Evolutionary conservation across 1,140 invertebrate species (phyloP), one percentile per base, ranked within the genome.

Genomic region (Carposina sasakii): DNA sequence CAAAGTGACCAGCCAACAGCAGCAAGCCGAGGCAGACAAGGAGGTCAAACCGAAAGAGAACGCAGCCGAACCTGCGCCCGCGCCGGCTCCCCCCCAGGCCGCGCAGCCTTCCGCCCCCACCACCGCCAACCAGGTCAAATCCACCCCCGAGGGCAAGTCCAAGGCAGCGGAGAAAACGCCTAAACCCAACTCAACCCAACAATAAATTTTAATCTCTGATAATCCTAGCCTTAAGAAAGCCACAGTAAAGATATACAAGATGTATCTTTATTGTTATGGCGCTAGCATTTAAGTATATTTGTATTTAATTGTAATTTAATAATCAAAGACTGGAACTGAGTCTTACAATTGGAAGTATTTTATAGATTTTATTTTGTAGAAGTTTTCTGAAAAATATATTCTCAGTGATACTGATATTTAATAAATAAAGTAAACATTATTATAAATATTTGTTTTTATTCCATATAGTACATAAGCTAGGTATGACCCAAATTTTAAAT

Each of bases 1-100:
- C 68, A 82, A 76, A 63, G 85, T 95, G 71, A 88, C 89, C 81
- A 88, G 87, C 83, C 86, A 87, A 74, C 85, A 88, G 81, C 87
- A 87, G 62, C 77, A 81, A 67, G 62, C 48, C 34, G 67, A 74
- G 54, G 52, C 58, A 10, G 52, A 48, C 2, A 49, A 36, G 23
- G 55, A 64, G 64, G 63, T 67, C 66, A 85, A 83, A 81, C 85
- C 84, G 74, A 20, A 39, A 21, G 22, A 39, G 10, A 15, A 39
- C 10, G 2, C 34, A 10, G 41, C 55, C 2, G 60, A 66, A n/a
- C 62, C 57, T 0, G 13, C 61, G 4, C 57, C 63, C 0, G 24
- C 50, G 12, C 21, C 36, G 19, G 23, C 46, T 40, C 33, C 21
- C 23, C 13, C 47, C 8, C 31, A 56, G 2, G 45, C 53, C 24